Conservation (phyloP, 1,140 invertebrate genomes). For the Cotesia chilonis region DNA sequence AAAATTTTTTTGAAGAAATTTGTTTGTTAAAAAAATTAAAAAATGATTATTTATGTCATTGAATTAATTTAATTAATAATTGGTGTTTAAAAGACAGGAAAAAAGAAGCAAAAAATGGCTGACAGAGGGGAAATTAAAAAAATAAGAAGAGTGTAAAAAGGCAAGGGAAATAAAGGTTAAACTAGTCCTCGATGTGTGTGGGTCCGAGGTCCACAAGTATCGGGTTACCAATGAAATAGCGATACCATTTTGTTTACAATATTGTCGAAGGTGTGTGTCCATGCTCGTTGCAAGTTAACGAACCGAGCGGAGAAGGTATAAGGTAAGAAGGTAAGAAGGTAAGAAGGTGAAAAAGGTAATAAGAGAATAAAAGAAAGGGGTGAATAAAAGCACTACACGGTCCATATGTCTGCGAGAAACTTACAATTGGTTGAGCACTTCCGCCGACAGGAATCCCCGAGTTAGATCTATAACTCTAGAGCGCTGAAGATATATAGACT, state of each 20-base stretch:
- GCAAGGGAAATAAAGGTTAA: slow-evolving; percentile 21
- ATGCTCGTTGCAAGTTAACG: slow-evolving; percentile 25
- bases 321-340: slow-evolving; percentile 2
- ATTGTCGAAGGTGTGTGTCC: slow-evolving; percentile 54
- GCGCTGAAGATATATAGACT: background rate
- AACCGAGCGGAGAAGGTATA: slow-evolving; percentile 29
- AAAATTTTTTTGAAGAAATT: too few species aligned
- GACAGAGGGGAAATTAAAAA: slow-evolving; percentile 6
- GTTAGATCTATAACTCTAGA: background rate
- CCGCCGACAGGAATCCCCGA: slow-evolving; percentile 3
- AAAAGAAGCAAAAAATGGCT: background rate
- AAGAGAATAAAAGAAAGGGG: slow-evolving; percentile 34
- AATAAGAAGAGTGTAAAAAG: background rate
- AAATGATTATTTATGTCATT: background rate
- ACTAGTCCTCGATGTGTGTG: slow-evolving; percentile 57
- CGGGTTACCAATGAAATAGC: slow-evolving; percentile 65
- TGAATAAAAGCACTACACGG: slow-evolving; percentile 48
- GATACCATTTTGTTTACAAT: slow-evolving; percentile 67
- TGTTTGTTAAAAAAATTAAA: too few species aligned
- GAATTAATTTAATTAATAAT: background rate
- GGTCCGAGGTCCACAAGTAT: slow-evolving; percentile 55
- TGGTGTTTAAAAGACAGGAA: background rate
- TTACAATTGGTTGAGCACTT: slow-evolving; percentile 20
- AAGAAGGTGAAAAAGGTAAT: slow-evolving; percentile 10
- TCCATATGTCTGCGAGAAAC: slow-evolving; percentile 49